A percentile compares a stretch with the other conserved stretches of the same genome.
phyloP scores from a whole-genome alignment of 2,113 vertebrate genomes.

The Tringa solitaria region DNA sequence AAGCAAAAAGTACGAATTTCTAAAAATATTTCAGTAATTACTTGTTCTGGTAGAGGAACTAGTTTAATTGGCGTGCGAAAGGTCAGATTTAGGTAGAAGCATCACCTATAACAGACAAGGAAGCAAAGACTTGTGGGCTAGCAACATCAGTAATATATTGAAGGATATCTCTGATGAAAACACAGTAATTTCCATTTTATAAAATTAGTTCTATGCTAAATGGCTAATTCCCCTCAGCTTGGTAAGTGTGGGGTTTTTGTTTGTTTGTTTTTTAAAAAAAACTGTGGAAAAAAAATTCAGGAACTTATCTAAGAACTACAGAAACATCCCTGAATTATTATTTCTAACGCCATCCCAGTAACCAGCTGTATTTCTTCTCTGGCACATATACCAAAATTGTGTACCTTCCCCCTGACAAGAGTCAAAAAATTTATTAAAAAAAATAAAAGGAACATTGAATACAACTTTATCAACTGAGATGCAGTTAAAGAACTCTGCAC shows the following conservation, averaged over 20 bases:
- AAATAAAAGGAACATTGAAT: background rate
- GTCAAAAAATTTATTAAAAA: background rate
- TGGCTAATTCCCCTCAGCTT: background rate
- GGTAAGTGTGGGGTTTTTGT: accelerated
- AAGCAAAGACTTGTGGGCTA: background rate
- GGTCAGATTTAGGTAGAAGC: background rate
- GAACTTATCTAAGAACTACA: background rate
- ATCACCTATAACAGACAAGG: background rate
- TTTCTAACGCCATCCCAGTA: background rate
- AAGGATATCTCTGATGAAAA: background rate
- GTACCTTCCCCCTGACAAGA: background rate
- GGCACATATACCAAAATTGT: background rate
- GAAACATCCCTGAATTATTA: background rate
- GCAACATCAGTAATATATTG: background rate
- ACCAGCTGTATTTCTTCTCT: background rate
- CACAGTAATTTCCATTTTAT: background rate
- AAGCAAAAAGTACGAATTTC: background rate
- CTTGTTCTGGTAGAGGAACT: background rate
- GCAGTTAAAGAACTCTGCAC: background rate
- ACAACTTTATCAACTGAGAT: background rate
- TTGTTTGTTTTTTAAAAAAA: background rate
- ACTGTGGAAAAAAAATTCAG: background rate
- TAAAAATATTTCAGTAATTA: background rate
- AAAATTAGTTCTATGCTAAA: background rate
- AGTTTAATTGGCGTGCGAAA: background rate